A percentile compares a stretch with the other conserved stretches of the same genome.
These are phyloP conservation scores for Brachionus paranguensis DNA, from an alignment of 1,140 invertebrate species.

Conservation along the genomic window DNA sequence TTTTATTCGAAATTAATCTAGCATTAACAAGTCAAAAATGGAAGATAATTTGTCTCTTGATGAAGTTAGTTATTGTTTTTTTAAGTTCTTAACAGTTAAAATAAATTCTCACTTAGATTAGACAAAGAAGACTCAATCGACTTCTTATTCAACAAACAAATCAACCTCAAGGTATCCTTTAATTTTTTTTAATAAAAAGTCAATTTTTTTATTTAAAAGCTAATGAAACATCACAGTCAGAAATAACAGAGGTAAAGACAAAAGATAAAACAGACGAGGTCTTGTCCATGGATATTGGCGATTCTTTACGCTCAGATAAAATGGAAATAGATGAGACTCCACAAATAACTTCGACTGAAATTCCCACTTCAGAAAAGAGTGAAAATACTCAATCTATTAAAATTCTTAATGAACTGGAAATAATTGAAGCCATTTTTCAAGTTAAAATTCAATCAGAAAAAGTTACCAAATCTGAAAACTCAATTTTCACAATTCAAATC, in stretches of 20 bases:
- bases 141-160: not conserved
- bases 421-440: slow-evolving; percentile 31
- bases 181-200: not conserved
- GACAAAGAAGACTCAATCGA: slow-evolving; percentile 30
- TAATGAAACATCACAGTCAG: not conserved
- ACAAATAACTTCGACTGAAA: not conserved
- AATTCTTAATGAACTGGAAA: not conserved
- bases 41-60: slow-evolving; percentile 20
- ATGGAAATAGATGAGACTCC: not conserved
- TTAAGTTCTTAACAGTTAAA: not conserved
- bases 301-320: not conserved
- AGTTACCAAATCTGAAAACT: not conserved
- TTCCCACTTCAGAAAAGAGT: not conserved
- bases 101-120: not conserved
- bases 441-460: not conserved
- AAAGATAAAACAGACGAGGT: not conserved
- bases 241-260: not conserved
- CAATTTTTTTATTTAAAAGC: not conserved
- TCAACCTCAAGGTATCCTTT: not conserved
- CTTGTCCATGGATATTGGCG: slow-evolving; percentile 16
- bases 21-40: not conserved
- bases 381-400: not conserved
- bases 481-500: not conserved
- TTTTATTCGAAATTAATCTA: not conserved
- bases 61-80: not conserved